Base-by-base conservation (phyloP, 2,888 invertebrate species). In the Diaprepes abbreviatus region DNA sequence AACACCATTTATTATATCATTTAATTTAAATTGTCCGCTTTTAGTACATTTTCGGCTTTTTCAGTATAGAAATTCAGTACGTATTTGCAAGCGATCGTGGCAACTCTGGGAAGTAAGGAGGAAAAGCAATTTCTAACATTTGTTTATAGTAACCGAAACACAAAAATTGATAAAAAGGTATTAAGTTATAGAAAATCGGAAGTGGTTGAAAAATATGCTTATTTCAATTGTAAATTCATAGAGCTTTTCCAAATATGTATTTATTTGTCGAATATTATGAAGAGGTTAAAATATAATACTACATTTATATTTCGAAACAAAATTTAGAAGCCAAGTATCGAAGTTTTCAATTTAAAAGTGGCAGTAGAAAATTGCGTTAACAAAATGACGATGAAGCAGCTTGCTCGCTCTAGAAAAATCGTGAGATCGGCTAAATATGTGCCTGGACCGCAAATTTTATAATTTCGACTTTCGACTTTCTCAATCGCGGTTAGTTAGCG, bases 401-500 rank as follows among this genome's bases (percentile, higher is more conserved):
- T 60, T 60, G 59, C 35, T 19, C 17, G 50, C 38, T 45, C 50
- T 54, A 66, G 70, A 63, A 66, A 70, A 70, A 70, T 70, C 70
- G 50, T 55, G 63, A 66, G 70, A 66, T 66, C 66, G 55, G 58
- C 70, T 70, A 70, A 70, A 70, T 72, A 68, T 72, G 69, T 72
- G 72, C 72, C 68, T 48, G 50, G 66, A 69, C 69, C 65, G 69
- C 72, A 72, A 72, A 72, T 72, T 72, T 72, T 72, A 69, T 72
- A 72, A 72, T 72, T 72, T 68, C 60, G 66, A 45, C 55, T 31
- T 72, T 66, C 72, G 69, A 69, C 57, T 72, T 71, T 66, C 66
- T 72, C 66, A 72, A 72, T 72, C 63, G 69, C 48, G 65, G 72
- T 72, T 72, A 72, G 72, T 72, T 72, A 72, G 72, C 36, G 66